A percentile compares a stretch with the other conserved stretches of the same genome.
Conservation (phyloP, 1,140 invertebrate species). For the Sesamia nonagrioides region DNA sequence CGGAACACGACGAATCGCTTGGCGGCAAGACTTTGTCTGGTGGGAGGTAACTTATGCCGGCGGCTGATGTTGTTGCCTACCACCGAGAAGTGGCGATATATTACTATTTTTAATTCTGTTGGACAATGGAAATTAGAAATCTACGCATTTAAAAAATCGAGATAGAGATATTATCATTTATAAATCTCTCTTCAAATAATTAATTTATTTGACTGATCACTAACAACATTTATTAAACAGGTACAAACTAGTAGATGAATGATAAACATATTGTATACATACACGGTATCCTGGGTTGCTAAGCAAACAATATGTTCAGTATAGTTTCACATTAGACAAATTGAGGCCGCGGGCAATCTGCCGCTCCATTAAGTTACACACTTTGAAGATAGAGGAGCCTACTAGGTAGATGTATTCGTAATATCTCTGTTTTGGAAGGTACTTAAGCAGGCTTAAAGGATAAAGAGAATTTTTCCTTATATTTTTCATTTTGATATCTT, state of each 20-base stretch:
- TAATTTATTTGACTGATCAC: background rate
- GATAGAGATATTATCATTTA: too few species aligned
- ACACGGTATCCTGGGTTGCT: slow-evolving; percentile 19
- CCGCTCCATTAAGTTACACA: slow-evolving; percentile 46
- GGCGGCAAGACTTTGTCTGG: too few species aligned
- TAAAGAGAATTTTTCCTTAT: background rate
- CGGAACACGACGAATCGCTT: too few species aligned
- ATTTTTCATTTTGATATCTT: background rate
- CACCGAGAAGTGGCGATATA: too few species aligned
- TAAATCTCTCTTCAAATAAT: too few species aligned
- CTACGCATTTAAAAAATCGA: too few species aligned
- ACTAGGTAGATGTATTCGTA: background rate
- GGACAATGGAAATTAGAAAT: too few species aligned
- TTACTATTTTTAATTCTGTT: too few species aligned
- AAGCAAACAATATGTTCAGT: slow-evolving; percentile 35
- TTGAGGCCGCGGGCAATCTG: slow-evolving; percentile 60
- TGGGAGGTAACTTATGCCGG: too few species aligned
- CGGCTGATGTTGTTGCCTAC: too few species aligned
- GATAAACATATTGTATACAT: slow-evolving; percentile 5
- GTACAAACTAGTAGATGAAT: slow-evolving; percentile 16
- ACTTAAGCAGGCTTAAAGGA: background rate
- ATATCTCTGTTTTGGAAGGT: background rate
- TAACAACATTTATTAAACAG: background rate
- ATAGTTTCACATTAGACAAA: slow-evolving; percentile 62
- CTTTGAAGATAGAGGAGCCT: slow-evolving; percentile 39